phyloP scores from a whole-genome alignment of 2,888 invertebrate species.

The Dasypogon diadema region DNA sequence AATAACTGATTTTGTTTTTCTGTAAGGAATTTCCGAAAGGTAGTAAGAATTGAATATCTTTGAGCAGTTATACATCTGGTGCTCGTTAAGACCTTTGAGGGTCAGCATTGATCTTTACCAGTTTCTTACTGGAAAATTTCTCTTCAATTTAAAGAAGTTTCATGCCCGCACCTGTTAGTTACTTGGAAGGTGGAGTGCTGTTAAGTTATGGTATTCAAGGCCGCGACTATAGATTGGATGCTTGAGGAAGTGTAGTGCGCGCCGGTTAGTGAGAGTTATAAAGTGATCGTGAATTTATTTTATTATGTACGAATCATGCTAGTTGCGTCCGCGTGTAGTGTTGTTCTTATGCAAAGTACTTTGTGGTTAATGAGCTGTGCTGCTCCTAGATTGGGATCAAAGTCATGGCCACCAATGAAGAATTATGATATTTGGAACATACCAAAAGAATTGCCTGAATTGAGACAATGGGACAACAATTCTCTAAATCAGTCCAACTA shows the following conservation, averaged over 20 bases:
- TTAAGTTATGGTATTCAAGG: neutral
- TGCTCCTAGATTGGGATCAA: slow-evolving; percentile 41
- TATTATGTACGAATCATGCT: slow-evolving; percentile 16
- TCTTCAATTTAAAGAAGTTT: neutral
- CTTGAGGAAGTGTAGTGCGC: slow-evolving; percentile 1
- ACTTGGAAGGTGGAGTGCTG: neutral
- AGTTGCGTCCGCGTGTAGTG: neutral
- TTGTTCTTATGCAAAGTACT: slow-evolving; percentile 26
- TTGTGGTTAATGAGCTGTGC: slow-evolving; percentile 7
- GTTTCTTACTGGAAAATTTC: neutral
- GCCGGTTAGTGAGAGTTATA: slow-evolving; percentile 25
- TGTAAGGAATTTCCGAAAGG: neutral
- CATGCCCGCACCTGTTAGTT: neutral
- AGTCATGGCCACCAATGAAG: slow-evolving; percentile 64
- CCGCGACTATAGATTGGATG: neutral
- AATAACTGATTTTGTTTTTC: neutral
- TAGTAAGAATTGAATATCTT: too few relatives aligned
- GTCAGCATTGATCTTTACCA: slow-evolving; percentile 6
- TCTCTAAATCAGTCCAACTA: neutral
- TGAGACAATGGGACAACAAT: slow-evolving; percentile 1
- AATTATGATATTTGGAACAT: slow-evolving; percentile 66
- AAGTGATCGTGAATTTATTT: slow-evolving; percentile 21
- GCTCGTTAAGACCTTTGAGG: neutral
- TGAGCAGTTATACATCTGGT: too few relatives aligned
- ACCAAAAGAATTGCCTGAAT: neutral